phyloP scores from a whole-genome alignment of 1,140 invertebrate species.

The Archegozetes longisetosus region DNA sequence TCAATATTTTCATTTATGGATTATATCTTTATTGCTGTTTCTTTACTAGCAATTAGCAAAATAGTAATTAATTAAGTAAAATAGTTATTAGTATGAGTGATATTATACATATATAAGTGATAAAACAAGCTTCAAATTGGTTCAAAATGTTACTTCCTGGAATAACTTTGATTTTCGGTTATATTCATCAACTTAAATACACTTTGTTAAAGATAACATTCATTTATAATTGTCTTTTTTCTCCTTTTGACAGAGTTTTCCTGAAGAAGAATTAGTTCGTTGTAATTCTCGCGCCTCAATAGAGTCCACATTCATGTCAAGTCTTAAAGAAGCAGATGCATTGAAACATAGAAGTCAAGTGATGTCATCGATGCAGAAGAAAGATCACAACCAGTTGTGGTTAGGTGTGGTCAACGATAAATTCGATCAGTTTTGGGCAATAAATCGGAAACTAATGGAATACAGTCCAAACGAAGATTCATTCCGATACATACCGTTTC shows the following conservation, averaged over 20 bases:
- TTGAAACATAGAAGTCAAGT: conserved; percentile 83
- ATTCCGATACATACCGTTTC: conserved; percentile 83
- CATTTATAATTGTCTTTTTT: conserved; percentile 10
- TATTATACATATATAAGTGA: too few relatives aligned
- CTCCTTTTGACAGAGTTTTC: conserved; percentile 31
- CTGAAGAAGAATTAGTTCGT: conserved; percentile 34
- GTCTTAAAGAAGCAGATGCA: conserved; percentile 92
- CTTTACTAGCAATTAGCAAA: too few relatives aligned
- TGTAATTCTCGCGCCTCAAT: conserved; percentile 56
- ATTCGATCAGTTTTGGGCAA: conserved; percentile 97
- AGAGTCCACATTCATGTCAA: conserved; percentile 83
- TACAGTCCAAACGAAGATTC: conserved; percentile 32
- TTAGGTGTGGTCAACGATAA: conserved; percentile 85
- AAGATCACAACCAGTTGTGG: conserved; percentile 95
- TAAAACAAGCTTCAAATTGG: not conserved
- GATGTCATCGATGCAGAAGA: conserved; percentile 87
- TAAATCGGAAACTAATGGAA: conserved; percentile 90
- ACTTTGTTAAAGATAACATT: not conserved
- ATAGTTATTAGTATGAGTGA: too few relatives aligned
- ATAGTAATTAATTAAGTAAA: too few relatives aligned
- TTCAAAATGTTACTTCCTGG: too few relatives aligned
- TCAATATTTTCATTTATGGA: too few relatives aligned
- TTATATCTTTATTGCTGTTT: too few relatives aligned
- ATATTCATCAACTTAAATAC: too few relatives aligned
- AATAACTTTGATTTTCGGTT: too few relatives aligned